Base-by-base conservation (phyloP, 2,797 vertebrate genomes). In the Bufotes viridis region DNA sequence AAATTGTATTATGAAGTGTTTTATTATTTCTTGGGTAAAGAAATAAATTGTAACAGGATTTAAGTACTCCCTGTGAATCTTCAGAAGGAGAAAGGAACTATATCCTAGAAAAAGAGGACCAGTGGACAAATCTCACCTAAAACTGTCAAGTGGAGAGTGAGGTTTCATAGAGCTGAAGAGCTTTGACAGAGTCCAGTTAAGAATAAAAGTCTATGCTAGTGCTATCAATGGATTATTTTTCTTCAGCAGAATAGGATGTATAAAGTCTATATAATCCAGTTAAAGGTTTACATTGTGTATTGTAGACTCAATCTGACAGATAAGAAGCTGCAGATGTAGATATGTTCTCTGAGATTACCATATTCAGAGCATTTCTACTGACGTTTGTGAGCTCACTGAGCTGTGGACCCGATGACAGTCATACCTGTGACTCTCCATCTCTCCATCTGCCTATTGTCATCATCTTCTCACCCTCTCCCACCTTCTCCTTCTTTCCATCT, bases 381-480 rank as follows among this genome's bases (percentile, higher is more conserved):
- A 83, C 29, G 58, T 72, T 53, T 89, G 24, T 84, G 74, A 72
- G 65, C 51, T 75, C 74, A 63, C 55, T 79, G 29, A 79, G 34
- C 67, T 60, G 72, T 86, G 80, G 42, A 76, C 85, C 61, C 24
- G 78, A 15, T 89, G 55, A 87, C 55, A 87, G 67, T 80, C 53
- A 79, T 89, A 89, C 85, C 88, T 84, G 85, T 80, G 81, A 70
- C 26, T 88, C 74, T 88, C 81, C 55, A 24, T 86, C 60, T 86
- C 80, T 67, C 84, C 74, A 86, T 86, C 87, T 79, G 84, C 74
- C 74, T 90, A 81, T 29, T 74, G 84, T 88, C 89, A 88, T 17
- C 7, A 75, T 87, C 18, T 61, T 83, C 70, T 86, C 80, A 60
- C 24, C 67, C 65, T 72, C 86, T 84, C 75, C 81, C 70, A 84